Evolutionary conservation across 2,888 invertebrate genomes (phyloP), one percentile per base, ranked within the genome.

Genomic region (Melanchra persicariae): DNA sequence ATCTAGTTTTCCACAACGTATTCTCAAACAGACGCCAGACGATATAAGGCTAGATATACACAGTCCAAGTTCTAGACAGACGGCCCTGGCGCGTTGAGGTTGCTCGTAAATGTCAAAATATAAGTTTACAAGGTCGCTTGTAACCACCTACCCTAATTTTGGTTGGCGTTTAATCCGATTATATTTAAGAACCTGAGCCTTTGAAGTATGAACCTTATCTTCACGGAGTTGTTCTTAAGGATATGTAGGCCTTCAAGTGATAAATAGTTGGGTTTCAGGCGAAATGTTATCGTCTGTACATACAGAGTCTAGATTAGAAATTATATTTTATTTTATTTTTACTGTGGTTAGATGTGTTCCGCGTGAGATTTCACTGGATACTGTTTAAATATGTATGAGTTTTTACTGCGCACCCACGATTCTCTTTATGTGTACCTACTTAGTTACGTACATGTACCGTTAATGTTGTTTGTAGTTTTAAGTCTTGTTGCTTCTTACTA

Each of bases 71-170:
- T 67, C 51, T 71, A 54, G 57, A 40, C 60, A 71, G 62, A 70
- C 77, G 60, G 70, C 37, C 61, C 43, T 30, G 61, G 45, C 68
- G 62, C 60, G 77, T 74, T 83, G 85, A 74, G 83, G 77, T 67
- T 70, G 65, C 82, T 87, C 87, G 85, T 89, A 83, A 87, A 89
- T 81, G 88, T 90, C 89, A 86, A 89, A 90, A 87, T 84, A 86
- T 86, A 87, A 87, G 85, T 89, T 88, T 85, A 87, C 87, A 86
- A 87, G 85, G 80, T 78, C 83, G 82, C 81, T 83, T 79, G 85
- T 86, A 82, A 85, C 87, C 85, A 83, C 82, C 73, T 81, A 87
- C 88, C 88, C 86, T 87, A 87, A 90, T 90, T 89, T 88, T 78
- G 85, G 85, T 78, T 80, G 83, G 87, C 85, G 84, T 88, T 87